phyloP scores from a whole-genome alignment of 1,140 invertebrate genomes.

The Nixonia krombeini region DNA sequence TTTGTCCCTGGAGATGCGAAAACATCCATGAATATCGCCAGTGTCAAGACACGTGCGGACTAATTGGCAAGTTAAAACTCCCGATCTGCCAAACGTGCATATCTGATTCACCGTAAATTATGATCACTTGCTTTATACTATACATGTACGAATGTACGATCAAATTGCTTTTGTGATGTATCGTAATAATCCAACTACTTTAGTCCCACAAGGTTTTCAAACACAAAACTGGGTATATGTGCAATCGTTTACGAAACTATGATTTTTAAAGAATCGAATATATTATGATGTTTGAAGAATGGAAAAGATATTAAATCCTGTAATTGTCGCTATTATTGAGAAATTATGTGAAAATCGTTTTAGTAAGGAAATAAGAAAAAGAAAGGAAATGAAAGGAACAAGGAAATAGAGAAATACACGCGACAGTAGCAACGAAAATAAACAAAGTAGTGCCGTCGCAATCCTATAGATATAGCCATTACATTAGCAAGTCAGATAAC shows the following conservation, averaged over 20 bases:
- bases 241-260: no score
- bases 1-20: constrained; percentile 46
- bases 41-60: constrained; percentile 46
- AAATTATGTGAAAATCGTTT: no score
- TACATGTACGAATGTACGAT: no score
- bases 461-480: constrained; percentile 53
- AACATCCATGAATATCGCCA: constrained; percentile 56
- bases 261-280: no score
- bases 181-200: no score
- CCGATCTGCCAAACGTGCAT: constrained; percentile 34
- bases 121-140: not conserved
- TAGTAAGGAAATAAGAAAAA: constrained; percentile 5
- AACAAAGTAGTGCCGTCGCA: constrained; percentile 47
- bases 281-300: not conserved
- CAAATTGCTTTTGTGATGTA: no score
- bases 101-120: constrained; percentile 32
- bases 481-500: constrained; percentile 63
- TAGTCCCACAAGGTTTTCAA: no score
- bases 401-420: constrained; percentile 33
- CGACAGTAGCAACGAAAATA: constrained; percentile 37
- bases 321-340: no score
- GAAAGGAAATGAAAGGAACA: constrained; percentile 15
- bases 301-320: no score
- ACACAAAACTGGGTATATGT: no score
- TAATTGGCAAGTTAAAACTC: constrained; percentile 53